Evolutionary conservation across 2,113 vertebrate genomes (phyloP).

Genomic region (Tachycineta bicolor): DNA sequence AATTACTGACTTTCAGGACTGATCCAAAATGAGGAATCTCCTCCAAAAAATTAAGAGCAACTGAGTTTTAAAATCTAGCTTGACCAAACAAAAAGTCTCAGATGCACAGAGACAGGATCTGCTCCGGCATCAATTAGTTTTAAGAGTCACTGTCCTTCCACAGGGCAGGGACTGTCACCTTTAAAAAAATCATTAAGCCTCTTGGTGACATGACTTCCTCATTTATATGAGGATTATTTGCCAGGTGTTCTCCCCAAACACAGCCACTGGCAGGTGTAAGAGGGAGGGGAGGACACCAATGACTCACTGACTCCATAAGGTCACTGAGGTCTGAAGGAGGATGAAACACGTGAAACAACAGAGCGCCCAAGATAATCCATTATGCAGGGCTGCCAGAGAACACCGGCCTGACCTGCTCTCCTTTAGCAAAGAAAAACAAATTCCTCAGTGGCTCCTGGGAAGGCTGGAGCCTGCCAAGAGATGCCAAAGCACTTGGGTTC

Average conservation of each 20-base stretch:
- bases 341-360: not conserved
- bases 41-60: not conserved
- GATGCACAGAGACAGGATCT: not conserved
- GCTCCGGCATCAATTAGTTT: not conserved
- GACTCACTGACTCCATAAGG: not conserved
- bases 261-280: not conserved
- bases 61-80: not conserved
- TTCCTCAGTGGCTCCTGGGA: not conserved
- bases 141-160: not conserved
- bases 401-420: not conserved
- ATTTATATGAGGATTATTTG: not conserved
- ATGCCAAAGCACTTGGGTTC: not conserved
- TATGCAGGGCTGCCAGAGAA: not conserved
- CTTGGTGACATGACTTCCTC: not conserved
- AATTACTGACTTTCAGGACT: not conserved
- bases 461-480: not conserved
- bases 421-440: not conserved
- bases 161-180: not conserved
- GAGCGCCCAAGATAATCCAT: not conserved
- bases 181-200: slow-evolving; percentile 6
- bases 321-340: not conserved
- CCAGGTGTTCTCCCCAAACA: slow-evolving; percentile 4
- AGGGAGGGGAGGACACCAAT: not conserved
- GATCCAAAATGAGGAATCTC: not conserved
- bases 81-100: not conserved